Percentiles rank a stretch among this genome's conserved stretches.
phyloP scores from a whole-genome alignment of 2,888 invertebrate genomes.

The Ametastegia equiseti region DNA sequence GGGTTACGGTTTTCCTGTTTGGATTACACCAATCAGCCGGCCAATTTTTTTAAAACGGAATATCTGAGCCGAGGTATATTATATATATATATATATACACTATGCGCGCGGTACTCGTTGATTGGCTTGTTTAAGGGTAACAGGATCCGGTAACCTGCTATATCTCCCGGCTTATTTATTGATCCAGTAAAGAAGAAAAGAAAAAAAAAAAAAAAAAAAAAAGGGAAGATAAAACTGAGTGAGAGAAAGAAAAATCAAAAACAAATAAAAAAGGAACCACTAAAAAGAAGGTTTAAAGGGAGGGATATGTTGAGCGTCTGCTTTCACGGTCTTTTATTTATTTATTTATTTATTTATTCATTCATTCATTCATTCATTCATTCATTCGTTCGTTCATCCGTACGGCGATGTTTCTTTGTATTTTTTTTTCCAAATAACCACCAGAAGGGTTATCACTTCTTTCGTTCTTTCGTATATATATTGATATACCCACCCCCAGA shows the following conservation, averaged over 20 bases:
- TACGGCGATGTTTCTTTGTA: too few relatives aligned
- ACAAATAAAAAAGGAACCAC: too few relatives aligned
- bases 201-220: not conserved
- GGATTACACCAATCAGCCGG: constrained; percentile 42
- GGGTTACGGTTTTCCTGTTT: not conserved
- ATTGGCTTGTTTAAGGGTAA: constrained; percentile 38
- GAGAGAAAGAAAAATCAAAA: too few relatives aligned
- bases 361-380: too few relatives aligned
- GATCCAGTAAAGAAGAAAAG: not conserved
- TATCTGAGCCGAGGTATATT: not conserved
- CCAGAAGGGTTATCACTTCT: not conserved
- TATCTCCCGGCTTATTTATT: not conserved
- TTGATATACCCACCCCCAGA: too few relatives aligned
- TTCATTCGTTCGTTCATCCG: too few relatives aligned
- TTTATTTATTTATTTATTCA: not conserved
- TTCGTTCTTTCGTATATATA: not conserved
- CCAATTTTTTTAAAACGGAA: constrained; percentile 30
- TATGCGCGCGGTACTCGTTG: not conserved
- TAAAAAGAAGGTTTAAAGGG: too few relatives aligned
- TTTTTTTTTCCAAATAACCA: not conserved
- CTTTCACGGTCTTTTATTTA: not conserved
- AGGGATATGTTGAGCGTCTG: not conserved
- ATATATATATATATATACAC: too few relatives aligned
- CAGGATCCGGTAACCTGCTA: not conserved
- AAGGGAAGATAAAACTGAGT: not conserved